phyloP scores from a whole-genome alignment of 1,140 invertebrate genomes.

The Periplaneta americana region DNA sequence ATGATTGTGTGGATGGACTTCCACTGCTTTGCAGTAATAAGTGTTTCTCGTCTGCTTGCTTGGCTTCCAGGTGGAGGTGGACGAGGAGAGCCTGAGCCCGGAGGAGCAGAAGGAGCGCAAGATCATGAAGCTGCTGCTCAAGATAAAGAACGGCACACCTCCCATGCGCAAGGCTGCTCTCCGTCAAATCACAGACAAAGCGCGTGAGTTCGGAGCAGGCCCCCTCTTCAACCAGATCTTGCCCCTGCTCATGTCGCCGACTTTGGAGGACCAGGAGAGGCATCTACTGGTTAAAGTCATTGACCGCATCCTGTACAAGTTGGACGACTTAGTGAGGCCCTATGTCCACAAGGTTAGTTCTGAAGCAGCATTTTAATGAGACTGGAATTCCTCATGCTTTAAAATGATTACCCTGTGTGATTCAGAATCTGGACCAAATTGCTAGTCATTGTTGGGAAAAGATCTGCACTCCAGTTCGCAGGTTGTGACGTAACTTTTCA shows the following conservation, averaged over 20 bases:
- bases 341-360: constrained; percentile 91
- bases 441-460: too few species aligned
- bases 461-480: too few species aligned
- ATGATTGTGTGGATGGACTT: too few species aligned
- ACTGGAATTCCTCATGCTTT: too few species aligned
- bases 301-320: constrained; percentile 96
- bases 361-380: too few species aligned
- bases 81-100: constrained; percentile 91
- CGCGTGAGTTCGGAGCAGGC: constrained; percentile 95
- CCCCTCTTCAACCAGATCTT: constrained; percentile 98
- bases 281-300: constrained; percentile 99
- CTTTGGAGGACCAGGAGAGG: constrained; percentile 97
- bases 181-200: constrained; percentile 97
- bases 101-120: constrained; percentile 98
- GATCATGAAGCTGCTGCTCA: constrained; percentile 97
- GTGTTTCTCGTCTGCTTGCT: not conserved
- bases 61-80: constrained; percentile 74
- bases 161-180: constrained; percentile 98
- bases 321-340: constrained; percentile 96
- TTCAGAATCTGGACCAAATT: too few species aligned
- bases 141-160: constrained; percentile 99
- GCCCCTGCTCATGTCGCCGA: constrained; percentile 97
- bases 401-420: too few species aligned
- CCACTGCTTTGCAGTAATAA: too few species aligned
- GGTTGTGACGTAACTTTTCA: too few species aligned